Base-by-base conservation (phyloP, 37 sponge, comb jelly and placozoan species). In the Oopsacas minuta region DNA sequence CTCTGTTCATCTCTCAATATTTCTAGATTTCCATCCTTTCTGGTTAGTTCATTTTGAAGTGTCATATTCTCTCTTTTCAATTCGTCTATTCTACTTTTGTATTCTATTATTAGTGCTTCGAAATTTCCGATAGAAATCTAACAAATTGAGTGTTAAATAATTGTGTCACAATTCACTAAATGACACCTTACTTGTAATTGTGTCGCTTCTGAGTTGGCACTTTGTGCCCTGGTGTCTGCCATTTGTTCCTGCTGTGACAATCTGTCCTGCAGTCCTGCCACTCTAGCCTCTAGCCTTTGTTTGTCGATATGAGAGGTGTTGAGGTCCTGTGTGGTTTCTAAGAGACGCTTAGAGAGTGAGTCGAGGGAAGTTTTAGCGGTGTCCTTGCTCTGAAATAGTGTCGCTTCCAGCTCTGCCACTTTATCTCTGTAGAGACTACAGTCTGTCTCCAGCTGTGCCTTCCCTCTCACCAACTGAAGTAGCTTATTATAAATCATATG, bases 371-470 rank as follows among this genome's bases (percentile, higher is more conserved):
- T 61, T 34, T 61, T 61, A n/a, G 75, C 75, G 5, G 75, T 61
- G 75, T 61, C 30, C 75, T 61, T 61, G 28, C 30, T 61, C 75
- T 61, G 75, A 12, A n/a, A 61, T 20, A 61, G 75, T 61, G 75
- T 61, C 75, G 75, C 75, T 61, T 61, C 75, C 30, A n/a, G 28
- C 22, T 61, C 75, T 61, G 75, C 75, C 75, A 61, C 75, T 61
- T n/a, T 61, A 3, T n/a, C 75, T 25, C 75, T 10, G 20, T 25
- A 61, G 3, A 61, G 17, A 12, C 22, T n/a, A 12, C 75, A 61
- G 28, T 61, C 75, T 61, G 75, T 25, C 28, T 61, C 75, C 22
- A 12, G 7, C 75, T 61, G 75, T 61, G 75, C 22, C 28, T 12
- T 61, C 20, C 28, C 28, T n/a, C 75, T 61, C 75, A 12, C 7